phyloP scores from a whole-genome alignment of 2,888 invertebrate genomes.

The Archips crataeganus region DNA sequence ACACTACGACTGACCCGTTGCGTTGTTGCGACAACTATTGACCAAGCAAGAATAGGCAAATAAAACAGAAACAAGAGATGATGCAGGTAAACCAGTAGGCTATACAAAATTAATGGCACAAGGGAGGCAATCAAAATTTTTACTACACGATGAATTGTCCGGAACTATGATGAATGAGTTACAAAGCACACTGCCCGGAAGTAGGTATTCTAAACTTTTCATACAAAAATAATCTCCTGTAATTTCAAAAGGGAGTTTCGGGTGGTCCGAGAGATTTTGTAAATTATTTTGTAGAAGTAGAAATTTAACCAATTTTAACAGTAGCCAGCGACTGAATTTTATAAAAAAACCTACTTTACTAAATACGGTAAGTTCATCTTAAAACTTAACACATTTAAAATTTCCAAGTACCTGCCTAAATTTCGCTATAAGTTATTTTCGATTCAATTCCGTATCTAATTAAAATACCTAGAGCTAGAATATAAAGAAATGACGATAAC shows the following conservation, averaged over 20 bases:
- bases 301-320: slow-evolving; percentile 74
- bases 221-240: slow-evolving; percentile 55
- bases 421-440: slow-evolving; percentile 62
- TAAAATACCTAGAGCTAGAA: slow-evolving; percentile 66
- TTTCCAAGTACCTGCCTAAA: slow-evolving; percentile 54
- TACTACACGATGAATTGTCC: slow-evolving; percentile 59
- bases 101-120: slow-evolving; percentile 79
- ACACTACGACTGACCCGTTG: slow-evolving; percentile 60
- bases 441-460: slow-evolving; percentile 66
- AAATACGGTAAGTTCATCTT: slow-evolving; percentile 74
- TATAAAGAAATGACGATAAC: slow-evolving; percentile 68
- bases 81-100: slow-evolving; percentile 74
- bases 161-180: slow-evolving; percentile 57
- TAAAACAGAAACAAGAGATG: slow-evolving; percentile 48
- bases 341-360: slow-evolving; percentile 78
- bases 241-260: slow-evolving; percentile 62
- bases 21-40: slow-evolving; percentile 70
- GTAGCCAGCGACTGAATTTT: slow-evolving; percentile 85
- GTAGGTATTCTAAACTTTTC: slow-evolving; percentile 54
- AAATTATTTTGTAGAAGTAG: slow-evolving; percentile 81
- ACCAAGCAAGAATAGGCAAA: slow-evolving; percentile 52
- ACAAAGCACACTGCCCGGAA: slow-evolving; percentile 73
- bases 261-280: slow-evolving; percentile 71
- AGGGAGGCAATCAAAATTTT: slow-evolving; percentile 76
- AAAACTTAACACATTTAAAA: slow-evolving; percentile 67